Evolutionary conservation across 2,888 invertebrate species (phyloP).

Genomic region (Sinhomidia bicolor): DNA sequence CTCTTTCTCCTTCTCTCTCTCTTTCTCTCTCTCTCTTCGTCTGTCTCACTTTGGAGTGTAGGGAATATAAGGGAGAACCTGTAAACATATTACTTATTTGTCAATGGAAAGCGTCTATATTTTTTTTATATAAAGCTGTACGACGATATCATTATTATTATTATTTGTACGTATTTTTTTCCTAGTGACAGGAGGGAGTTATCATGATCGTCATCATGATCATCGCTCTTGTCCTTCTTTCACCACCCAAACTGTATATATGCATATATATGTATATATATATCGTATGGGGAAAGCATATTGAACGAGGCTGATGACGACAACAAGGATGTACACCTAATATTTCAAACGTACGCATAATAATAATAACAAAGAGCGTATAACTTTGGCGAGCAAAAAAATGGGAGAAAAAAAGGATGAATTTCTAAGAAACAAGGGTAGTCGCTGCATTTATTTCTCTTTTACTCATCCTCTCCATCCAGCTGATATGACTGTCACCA

Average conservation of each 20-base stretch:
- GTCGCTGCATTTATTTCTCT: not conserved
- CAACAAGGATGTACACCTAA: not conserved
- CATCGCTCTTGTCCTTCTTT: not conserved
- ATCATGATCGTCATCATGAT: no score
- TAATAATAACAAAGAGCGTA: no score
- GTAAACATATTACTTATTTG: not conserved
- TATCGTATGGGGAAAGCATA: not conserved
- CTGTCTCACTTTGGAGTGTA: no score
- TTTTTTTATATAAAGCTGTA: no score
- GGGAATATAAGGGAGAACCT: no score
- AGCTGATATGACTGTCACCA: constrained; percentile 55
- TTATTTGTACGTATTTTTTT: not conserved
- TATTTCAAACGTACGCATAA: constrained; percentile 39
- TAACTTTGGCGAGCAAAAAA: constrained; percentile 13
- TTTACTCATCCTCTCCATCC: not conserved
- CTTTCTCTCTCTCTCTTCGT: no score
- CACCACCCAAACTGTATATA: not conserved
- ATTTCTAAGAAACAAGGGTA: constrained; percentile 17
- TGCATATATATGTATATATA: no score
- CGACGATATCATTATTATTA: not conserved
- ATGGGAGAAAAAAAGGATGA: constrained; percentile 3
- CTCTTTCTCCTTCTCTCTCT: not conserved
- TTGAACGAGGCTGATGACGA: not conserved
- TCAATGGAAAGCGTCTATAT: no score
- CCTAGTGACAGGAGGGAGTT: not conserved